Base-by-base conservation (phyloP, 1,140 invertebrate genomes). In the Zaprionus vittiger region DNA sequence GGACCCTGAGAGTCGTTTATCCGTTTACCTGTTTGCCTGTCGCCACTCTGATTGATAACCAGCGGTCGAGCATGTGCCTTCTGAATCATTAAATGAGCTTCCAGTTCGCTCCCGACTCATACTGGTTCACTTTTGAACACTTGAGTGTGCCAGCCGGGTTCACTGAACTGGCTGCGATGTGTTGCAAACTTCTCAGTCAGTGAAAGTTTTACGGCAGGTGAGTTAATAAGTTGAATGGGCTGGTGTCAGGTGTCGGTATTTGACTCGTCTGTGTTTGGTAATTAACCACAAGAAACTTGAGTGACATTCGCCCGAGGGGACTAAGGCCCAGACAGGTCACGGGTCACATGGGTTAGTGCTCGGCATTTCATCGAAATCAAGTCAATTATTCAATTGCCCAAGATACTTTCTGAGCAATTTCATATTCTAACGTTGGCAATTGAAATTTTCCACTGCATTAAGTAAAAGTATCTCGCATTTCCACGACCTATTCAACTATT, bases 1-100 rank as follows among this genome's bases (percentile, higher is more conserved):
- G 41, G 70, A 72, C 82, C 79, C 83, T 80, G 61, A 69, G 55
- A 71, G 37, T 49, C 31, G 14, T 24, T 54, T 55, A 26, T 65
- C 12, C 24, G 15, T 69, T 24, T 37, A 52, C 44, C 37, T 47
- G 80, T 83, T 86, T 83, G 80, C 78, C 71, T 79, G 75, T 55
- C 70, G 64, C 57, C 37, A n/a, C n/a, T 9, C 47, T 87, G 83
- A 87, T 87, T 89, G 83, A 87, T 87, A 74, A 75, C 71, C 74
- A 83, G 61, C 60, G 80, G 83, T 83, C 84, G 83, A 64, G 31
- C 68, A 73, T 68, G 61, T 72, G 54, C 38, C 54, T 26, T 73
- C 37, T 65, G 70, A 74, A 81, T 78, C 80, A 74, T 78, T 87
- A 80, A 83, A 73, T 62, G 54, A 61, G 49, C 41, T 47, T 76